phyloP scores from a whole-genome alignment of 64 coral and sea anemone species.

The Acropora tenuis region DNA sequence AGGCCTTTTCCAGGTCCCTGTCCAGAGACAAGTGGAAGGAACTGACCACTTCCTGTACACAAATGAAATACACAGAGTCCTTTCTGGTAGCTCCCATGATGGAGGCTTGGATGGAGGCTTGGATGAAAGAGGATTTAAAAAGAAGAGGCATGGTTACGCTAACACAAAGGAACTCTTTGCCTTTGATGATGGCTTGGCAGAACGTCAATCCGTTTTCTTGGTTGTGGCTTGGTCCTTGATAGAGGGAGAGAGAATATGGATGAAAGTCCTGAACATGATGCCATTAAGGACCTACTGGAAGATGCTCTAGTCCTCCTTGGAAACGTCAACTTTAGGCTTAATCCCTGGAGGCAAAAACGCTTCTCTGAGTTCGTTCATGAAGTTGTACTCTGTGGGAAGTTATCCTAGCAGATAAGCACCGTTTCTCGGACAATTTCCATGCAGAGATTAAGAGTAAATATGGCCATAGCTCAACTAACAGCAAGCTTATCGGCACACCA shows the following conservation, averaged over 20 bases:
- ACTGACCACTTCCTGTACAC: background rate
- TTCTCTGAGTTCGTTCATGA: conserved; percentile 27
- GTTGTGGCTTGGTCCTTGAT: no score
- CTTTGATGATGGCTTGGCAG: conserved; percentile 49
- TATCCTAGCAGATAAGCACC: conserved; percentile 22
- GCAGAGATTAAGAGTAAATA: conserved; percentile 29
- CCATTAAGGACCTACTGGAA: background rate
- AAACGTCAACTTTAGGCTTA: conserved; percentile 19
- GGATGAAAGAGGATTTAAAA: conserved; percentile 28
- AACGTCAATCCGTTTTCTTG: background rate
- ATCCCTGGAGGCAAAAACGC: conserved; percentile 40
- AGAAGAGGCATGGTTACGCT: background rate
- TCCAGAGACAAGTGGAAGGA: background rate
- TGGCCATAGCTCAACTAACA: conserved; percentile 22
- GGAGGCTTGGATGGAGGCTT: background rate
- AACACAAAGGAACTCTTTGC: conserved; percentile 50
- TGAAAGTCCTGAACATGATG: background rate
- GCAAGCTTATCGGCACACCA: conserved; percentile 21
- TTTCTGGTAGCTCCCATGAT: background rate
- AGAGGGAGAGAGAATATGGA: background rate
- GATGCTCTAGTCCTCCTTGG: conserved; percentile 39
- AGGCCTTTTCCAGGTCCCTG: background rate
- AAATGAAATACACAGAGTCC: background rate
- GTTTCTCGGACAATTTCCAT: conserved; percentile 13
- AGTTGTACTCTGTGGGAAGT: conserved; percentile 5